These are phyloP conservation scores for Drosophila buzzatii DNA, from an alignment of 2,888 invertebrate species.

Conservation along the genomic window DNA sequence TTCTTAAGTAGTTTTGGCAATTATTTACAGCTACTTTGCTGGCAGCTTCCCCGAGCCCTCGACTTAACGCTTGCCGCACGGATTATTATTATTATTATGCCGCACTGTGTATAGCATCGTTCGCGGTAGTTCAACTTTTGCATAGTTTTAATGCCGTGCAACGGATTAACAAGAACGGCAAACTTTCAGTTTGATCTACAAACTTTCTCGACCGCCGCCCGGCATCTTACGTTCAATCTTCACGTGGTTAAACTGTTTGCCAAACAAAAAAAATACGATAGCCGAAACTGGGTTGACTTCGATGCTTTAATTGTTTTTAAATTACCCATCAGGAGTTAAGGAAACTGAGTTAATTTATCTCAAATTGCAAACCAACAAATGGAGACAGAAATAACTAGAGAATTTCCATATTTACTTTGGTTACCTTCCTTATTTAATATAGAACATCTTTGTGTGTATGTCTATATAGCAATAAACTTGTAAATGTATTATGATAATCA, in stretches of 20 bases:
- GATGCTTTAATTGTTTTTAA: constrained; percentile 63
- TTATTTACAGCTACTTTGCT: constrained; percentile 79
- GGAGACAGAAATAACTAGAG: neutral
- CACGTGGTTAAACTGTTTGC: constrained; percentile 69
- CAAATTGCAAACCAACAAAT: too few species aligned
- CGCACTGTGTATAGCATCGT: constrained; percentile 34
- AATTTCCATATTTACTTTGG: neutral
- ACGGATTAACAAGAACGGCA: constrained; percentile 76
- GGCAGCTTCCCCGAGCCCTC: constrained; percentile 21
- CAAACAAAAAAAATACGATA: constrained; percentile 44
- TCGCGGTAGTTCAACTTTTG: constrained; percentile 63
- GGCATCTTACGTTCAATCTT: constrained; percentile 41
- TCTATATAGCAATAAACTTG: neutral
- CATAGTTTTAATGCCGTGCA: constrained; percentile 78
- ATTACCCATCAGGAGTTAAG: constrained; percentile 19
- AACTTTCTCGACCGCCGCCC: constrained; percentile 56
- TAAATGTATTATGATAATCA: neutral
- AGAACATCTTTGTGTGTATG: neutral
- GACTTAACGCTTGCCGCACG: constrained; percentile 73
- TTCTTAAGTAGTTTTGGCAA: constrained; percentile 82
- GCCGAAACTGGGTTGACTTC: constrained; percentile 43
- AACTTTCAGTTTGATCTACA: constrained; percentile 75
- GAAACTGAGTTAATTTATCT: neutral
- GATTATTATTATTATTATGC: constrained; percentile 80
- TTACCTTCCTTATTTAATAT: neutral